Conservation (phyloP, 2,888 invertebrate species). For the Halictus ligatus region DNA sequence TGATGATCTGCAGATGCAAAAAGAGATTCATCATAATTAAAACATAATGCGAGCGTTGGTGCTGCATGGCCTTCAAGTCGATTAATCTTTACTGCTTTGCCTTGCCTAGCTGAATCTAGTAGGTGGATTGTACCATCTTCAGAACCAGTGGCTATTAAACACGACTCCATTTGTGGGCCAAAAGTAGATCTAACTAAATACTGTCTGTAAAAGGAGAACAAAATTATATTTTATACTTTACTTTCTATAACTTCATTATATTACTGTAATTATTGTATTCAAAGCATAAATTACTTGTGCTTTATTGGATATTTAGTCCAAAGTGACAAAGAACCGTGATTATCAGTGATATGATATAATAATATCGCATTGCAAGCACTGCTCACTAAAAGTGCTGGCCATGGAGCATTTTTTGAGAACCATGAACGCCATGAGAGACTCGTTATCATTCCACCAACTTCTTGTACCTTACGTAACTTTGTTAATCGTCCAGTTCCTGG, state of each 20-base stretch:
- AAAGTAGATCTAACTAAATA: conserved; percentile 90
- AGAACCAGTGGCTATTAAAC: conserved; percentile 82
- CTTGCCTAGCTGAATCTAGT: conserved; percentile 83
- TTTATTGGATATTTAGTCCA: conserved; percentile 86
- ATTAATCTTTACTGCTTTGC: conserved; percentile 85
- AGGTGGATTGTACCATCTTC: conserved; percentile 82
- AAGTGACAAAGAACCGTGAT: conserved; percentile 85
- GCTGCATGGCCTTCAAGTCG: conserved; percentile 91
- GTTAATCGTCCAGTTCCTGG: conserved; percentile 88
- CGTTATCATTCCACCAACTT: conserved; percentile 89
- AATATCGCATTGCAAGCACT: conserved; percentile 91
- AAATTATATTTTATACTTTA: background rate
- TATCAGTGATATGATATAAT: conserved; percentile 87
- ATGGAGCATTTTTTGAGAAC: conserved; percentile 91
- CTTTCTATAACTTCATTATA: background rate
- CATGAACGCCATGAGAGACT: conserved; percentile 92
- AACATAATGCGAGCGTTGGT: conserved; percentile 93
- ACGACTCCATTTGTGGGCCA: conserved; percentile 87
- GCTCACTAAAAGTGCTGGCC: conserved; percentile 92
- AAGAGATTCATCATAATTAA: conserved; percentile 95
- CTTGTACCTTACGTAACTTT: conserved; percentile 88
- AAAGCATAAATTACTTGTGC: conserved; percentile 80
- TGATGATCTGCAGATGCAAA: conserved; percentile 93
- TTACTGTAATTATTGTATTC: background rate
- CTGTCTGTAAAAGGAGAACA: conserved; percentile 69